Base-by-base conservation (phyloP, 1,140 invertebrate genomes). In the Drosophila erecta region DNA sequence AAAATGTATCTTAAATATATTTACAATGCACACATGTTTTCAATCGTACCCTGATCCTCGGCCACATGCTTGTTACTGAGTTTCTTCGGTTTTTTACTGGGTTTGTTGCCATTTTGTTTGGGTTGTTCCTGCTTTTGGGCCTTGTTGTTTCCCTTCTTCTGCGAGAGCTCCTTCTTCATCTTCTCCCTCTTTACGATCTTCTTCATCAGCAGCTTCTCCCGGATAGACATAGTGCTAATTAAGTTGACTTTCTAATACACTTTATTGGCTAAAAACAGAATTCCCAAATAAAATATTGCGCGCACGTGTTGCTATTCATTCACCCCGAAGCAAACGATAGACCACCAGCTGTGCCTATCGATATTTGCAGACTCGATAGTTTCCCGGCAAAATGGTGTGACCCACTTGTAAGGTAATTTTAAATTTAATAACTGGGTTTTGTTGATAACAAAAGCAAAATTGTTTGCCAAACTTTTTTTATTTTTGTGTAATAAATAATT, bases 181-280 rank as follows among this genome's bases (percentile, higher is more conserved):
- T 96, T 95, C 84, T 96, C 96, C 10, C 95, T 93, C 83, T 96
- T 96, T 59, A 95, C 96, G 57, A 96, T 95, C 93, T 97, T 97
- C 58, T 95, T 93, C 93, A 96, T 95, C 55, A 97, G 93, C 22
- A 96, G 93, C 93, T 96, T 96, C 60, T 96, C 95, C 35, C 95
- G 94, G 1, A 96, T 94, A 55, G 95, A 95, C 95, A 96, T 96
- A 24, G 66, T 90, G n/a, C 3, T 17, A 20, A 7, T 0, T 51
- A 20, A 55, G 43, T 41, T 49, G 24, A 3, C 10, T 5, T 20
- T 43, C 35, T 65, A 67, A 51, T 64, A 51, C 24, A 65, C 55
- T 49, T n/a, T 69, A 62, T 55, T 58, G 56, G 65, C 27, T 70
- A 51, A 58, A 47, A 72, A 62, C 56, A 74, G 46, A 55, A 27